These are phyloP conservation scores for Hemibagrus wyckioides DNA, from an alignment of 2,113 vertebrate genomes.

Conservation along the genomic window DNA sequence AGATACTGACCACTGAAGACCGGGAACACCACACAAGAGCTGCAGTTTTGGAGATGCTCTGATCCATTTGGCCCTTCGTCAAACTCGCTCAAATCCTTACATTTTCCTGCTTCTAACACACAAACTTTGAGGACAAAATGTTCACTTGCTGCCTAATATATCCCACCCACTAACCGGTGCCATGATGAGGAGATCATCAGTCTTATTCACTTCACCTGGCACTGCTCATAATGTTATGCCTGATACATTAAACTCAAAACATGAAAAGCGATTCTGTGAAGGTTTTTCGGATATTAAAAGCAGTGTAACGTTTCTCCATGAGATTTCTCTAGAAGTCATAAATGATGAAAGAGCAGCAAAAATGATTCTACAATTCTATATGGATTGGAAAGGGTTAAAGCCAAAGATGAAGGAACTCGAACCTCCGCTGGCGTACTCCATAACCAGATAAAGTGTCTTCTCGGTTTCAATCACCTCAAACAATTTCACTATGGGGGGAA, in stretches of 20 bases:
- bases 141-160: too few species aligned
- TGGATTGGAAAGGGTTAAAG: background rate
- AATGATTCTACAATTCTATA: background rate
- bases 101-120: too few species aligned
- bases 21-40: too few species aligned
- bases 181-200: too few species aligned
- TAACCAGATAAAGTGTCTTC: slow-evolving; percentile 81
- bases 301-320: background rate
- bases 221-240: too few species aligned
- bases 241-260: background rate
- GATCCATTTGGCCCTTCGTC: too few species aligned
- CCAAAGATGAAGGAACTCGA: slow-evolving; percentile 39
- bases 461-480: slow-evolving; percentile 85
- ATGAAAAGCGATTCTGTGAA: background rate
- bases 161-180: too few species aligned
- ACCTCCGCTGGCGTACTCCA: slow-evolving; percentile 86
- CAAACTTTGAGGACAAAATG: too few species aligned
- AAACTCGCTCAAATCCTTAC: too few species aligned
- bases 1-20: too few species aligned
- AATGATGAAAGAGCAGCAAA: background rate
- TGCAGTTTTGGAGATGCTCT: too few species aligned
- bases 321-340: background rate
- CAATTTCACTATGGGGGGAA: slow-evolving; percentile 63
- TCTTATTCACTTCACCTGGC: too few species aligned
- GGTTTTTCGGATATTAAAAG: background rate